These are phyloP conservation scores for Patella ulyssiponensis DNA, from an alignment of 2,888 invertebrate species.

Conservation along the genomic window DNA sequence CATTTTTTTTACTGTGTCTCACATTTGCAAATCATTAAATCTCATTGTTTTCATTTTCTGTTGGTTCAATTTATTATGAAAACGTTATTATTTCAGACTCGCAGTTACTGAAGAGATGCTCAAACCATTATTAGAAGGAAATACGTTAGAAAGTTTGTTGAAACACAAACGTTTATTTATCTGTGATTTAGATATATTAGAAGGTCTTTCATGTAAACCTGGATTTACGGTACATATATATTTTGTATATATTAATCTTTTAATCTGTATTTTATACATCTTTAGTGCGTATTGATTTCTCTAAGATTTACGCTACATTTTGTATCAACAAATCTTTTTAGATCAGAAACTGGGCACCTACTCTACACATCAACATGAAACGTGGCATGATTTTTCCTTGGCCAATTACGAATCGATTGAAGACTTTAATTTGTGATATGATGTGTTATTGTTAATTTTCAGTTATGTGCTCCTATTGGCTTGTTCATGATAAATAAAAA, in stretches of 20 bases:
- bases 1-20: background rate
- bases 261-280: too few relatives aligned
- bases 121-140: slow-evolving; percentile 66
- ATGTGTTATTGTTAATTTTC: background rate
- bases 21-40: background rate
- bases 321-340: too few relatives aligned
- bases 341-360: too few relatives aligned
- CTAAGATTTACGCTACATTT: too few relatives aligned
- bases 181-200: slow-evolving; percentile 69
- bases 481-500: background rate
- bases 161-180: slow-evolving; percentile 70
- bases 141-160: slow-evolving; percentile 63
- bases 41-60: slow-evolving; percentile 3
- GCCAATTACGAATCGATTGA: too few relatives aligned
- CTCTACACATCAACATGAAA: too few relatives aligned
- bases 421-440: too few relatives aligned
- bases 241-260: too few relatives aligned
- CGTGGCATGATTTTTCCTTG: too few relatives aligned
- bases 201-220: slow-evolving; percentile 58
- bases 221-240: slow-evolving; percentile 55
- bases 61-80: background rate
- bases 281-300: too few relatives aligned
- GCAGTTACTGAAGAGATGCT: slow-evolving; percentile 68
- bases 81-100: slow-evolving; percentile 54
- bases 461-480: background rate